Evolutionary conservation across 2,888 invertebrate genomes (phyloP), one percentile per base, ranked within the genome.

Genomic region (Deilephila porcellus): DNA sequence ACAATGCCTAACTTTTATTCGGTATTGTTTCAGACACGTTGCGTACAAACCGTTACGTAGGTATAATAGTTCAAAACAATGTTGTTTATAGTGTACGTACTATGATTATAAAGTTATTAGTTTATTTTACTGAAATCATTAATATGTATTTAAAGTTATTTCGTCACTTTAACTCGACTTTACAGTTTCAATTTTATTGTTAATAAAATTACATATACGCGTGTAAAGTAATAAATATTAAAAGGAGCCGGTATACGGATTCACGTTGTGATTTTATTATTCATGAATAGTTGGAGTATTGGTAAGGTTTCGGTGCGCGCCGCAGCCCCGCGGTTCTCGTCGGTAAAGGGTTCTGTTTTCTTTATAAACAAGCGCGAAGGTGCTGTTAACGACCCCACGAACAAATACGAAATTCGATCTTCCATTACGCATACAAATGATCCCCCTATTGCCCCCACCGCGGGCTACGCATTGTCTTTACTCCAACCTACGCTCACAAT

Each of bases 401-500:
- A 93, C 93, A 94, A 94, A 94, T 93, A 94, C 93, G 93, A 94
- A 94, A 94, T 93, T 94, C 92, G 93, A 94, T 94, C 93, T 90
- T 87, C 92, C 90, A 94, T 93, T 93, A 92, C 93, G 91, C 92
- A 93, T 93, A 94, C 93, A 93, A 93, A 93, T 92, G 90, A 87
- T 90, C 90, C 93, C 85, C 83, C 80, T 83, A 80, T 83, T 81
- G 82, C 82, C 80, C 77, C 82, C 84, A 82, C 86, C 83, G 81
- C 82, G 83, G 84, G 85, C 83, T 85, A 88, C 86, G 88, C 88
- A 91, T 92, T 92, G 92, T 92, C 89, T 91, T 86, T 83, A 79
- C 81, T 88, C 85, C 87, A 88, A 90, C 90, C 90, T 84, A 75
- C 81, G 88, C 88, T 45, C 45, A 85, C 83, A 78, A 81, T 78